These are phyloP conservation scores for Probaryconus sp. DNA, from an alignment of 1,140 invertebrate genomes.

Conservation along the genomic window DNA sequence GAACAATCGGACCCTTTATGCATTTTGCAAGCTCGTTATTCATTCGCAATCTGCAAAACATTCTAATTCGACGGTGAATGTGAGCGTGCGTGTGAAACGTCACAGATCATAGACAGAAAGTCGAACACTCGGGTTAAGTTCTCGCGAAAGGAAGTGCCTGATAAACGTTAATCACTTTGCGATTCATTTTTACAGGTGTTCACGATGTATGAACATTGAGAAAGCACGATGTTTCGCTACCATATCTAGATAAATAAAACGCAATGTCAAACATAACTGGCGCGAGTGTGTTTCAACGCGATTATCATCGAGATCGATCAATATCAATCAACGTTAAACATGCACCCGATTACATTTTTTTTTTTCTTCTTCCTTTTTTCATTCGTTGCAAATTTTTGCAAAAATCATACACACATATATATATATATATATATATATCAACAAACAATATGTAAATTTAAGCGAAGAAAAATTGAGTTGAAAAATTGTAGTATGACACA, in stretches of 20 bases:
- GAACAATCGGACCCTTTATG: slow-evolving; percentile 45
- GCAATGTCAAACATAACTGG: slow-evolving; percentile 23
- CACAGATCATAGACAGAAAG: background rate
- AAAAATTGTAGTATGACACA: slow-evolving; percentile 34
- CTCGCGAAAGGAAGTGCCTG: slow-evolving; percentile 22
- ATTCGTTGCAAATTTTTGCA: slow-evolving; percentile 18
- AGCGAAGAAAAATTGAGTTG: no score
- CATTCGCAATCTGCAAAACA: slow-evolving; percentile 29
- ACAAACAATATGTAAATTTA: no score
- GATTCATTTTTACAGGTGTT: slow-evolving; percentile 29
- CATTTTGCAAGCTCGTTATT: slow-evolving; percentile 37
- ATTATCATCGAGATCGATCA: slow-evolving; percentile 51
- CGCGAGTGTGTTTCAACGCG: slow-evolving; percentile 29
- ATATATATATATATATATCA: no score
- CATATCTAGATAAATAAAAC: slow-evolving; percentile 43
- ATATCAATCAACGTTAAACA: slow-evolving; percentile 36
- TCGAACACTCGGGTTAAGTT: background rate
- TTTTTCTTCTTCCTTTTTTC: slow-evolving; percentile 13
- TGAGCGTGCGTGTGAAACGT: background rate
- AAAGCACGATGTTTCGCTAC: slow-evolving; percentile 39
- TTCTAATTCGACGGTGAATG: slow-evolving; percentile 27
- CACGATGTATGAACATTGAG: slow-evolving; percentile 32
- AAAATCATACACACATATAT: no score
- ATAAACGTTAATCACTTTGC: slow-evolving; percentile 20
- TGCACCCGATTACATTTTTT: no score